Base-by-base conservation (phyloP, 2,888 invertebrate genomes). In the Lasioglossum figueresi region DNA sequence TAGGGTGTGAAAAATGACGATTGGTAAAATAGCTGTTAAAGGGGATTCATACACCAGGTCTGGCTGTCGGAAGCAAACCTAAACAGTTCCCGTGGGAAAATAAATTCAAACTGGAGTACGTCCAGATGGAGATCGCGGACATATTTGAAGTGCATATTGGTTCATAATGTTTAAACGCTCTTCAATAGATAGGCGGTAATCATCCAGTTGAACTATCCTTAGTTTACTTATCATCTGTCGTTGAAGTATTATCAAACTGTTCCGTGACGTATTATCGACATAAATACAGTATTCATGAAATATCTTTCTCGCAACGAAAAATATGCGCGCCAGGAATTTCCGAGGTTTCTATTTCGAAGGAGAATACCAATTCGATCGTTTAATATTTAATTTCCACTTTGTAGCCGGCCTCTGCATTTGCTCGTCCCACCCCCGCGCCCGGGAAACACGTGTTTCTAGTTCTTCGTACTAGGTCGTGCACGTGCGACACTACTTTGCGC, bases 201-300 rank as follows among this genome's bases (percentile, higher is more conserved):
- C 48, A 31, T 45, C 19, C 43, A 79, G 52, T 75, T 72, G 82
- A 82, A 84, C 79, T 72, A 76, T 56, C 71, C 56, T 72, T 72
- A 76, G 83, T 83, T 85, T 83, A 77, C 77, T 80, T 83, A 80
- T 83, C 83, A 66, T 63, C 77, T 74, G 70, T 71, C 77, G 27
- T 31, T 31, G 79, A 37, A 52, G 43, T 52, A 52, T 74, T 71
- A 81, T 80, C 83, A 70, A 83, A 74, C 76, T 52, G 76, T 45
- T 59, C 37, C 27, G 4, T 76, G 19, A 19, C 48, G 16, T 68
- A 40, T 43, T 79, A 48, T 85, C 76, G 70, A 31, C 73, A n/a
- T 34, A 73, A 73, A 43, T 43, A 23, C 34, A 14, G 34, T 27
- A 31, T n/a, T 27, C 68, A 76, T 68, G 75, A 66, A 76, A 82